These are phyloP conservation scores for Alligator sinensis DNA, from an alignment of 2,113 vertebrate species.

Conservation along the genomic window DNA sequence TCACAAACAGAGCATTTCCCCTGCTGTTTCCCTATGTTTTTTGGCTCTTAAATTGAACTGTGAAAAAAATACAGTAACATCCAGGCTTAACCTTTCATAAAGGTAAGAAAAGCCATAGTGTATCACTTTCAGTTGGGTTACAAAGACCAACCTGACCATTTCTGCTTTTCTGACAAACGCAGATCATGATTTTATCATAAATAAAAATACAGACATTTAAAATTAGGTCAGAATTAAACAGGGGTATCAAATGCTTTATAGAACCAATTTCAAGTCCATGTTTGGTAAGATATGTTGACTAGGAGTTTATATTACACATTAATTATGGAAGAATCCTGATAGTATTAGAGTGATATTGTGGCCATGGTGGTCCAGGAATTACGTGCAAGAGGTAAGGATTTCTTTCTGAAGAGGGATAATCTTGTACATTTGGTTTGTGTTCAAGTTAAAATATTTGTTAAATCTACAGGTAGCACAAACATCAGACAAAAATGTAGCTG, in stretches of 20 bases:
- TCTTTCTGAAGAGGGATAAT: neutral
- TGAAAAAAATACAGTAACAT: neutral
- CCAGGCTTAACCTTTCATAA: neutral
- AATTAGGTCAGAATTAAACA: neutral
- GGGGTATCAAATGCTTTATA: neutral
- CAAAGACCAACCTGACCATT: neutral
- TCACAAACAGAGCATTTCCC: neutral
- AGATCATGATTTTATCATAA: neutral
- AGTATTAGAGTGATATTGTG: too few species aligned
- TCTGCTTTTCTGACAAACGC: neutral
- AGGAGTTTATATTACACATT: neutral
- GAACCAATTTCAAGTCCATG: neutral
- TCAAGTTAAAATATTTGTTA: neutral
- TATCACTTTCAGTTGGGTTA: neutral
- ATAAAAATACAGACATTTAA: neutral
- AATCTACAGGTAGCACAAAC: neutral
- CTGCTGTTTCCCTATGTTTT: neutral
- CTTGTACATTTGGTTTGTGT: neutral
- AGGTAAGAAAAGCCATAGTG: neutral
- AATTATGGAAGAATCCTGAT: neutral
- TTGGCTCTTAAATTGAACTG: accelerated
- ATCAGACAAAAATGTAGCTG: neutral
- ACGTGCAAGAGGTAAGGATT: too few species aligned
- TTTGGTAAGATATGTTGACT: neutral
- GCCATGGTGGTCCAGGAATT: too few species aligned